Conservation (phyloP, 2,797 vertebrate genomes). For the Platalea minor region DNA sequence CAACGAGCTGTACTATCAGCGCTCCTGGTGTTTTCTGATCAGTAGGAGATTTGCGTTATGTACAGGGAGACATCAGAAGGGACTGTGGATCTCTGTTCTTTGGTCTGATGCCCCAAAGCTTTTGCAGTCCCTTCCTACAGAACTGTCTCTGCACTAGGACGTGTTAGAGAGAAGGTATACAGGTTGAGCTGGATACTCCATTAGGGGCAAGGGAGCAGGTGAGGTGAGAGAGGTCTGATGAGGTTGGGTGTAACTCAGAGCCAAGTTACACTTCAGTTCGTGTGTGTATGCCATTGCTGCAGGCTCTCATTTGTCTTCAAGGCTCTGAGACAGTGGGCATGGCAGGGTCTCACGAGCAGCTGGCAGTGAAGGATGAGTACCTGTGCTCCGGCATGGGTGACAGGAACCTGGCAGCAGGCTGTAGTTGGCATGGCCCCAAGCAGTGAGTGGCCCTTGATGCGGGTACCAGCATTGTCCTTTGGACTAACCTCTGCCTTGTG, state of each 20-base stretch:
- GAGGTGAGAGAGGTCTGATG: background rate
- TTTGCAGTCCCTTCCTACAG: background rate
- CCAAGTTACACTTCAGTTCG: background rate
- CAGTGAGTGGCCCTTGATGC: background rate
- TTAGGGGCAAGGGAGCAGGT: background rate
- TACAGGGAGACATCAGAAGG: background rate
- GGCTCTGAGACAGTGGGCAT: background rate
- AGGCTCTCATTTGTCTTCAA: background rate
- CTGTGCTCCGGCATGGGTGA: background rate
- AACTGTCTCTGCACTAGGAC: background rate
- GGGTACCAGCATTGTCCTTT: background rate
- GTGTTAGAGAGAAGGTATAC: background rate
- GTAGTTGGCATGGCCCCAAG: background rate
- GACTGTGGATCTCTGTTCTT: background rate
- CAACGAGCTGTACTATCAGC: rapidly evolving
- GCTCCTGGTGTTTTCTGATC: background rate
- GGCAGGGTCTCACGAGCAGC: background rate
- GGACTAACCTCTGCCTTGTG: background rate
- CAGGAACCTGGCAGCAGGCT: background rate
- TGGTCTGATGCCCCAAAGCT: background rate
- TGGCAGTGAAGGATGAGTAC: background rate
- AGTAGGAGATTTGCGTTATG: background rate
- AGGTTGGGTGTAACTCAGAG: background rate
- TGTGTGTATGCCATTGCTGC: background rate
- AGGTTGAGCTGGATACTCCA: background rate